Base-by-base conservation (phyloP, 2,888 invertebrate genomes). In the Cosmia trapezina region DNA sequence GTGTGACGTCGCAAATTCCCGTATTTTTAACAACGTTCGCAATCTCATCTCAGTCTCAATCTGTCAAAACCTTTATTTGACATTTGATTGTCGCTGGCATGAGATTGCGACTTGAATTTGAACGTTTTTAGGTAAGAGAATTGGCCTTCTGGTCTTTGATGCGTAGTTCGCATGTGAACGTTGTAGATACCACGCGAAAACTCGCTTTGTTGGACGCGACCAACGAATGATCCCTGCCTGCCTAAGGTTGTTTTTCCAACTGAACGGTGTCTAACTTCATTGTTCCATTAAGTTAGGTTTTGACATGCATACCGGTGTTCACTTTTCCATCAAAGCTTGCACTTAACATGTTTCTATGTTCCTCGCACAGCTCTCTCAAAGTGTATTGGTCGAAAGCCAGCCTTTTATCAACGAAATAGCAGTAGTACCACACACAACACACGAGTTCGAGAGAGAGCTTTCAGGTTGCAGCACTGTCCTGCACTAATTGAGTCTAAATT, bases 361-460 rank as follows among this genome's bases (percentile, higher is more conserved):
- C 49, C 19, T 51, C 14, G 1, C 68, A 33, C 2, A 61, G 14
- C 9, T 14, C 28, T 33, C 2, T 68, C 22, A 49, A 7, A 22
- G 33, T 65, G 5, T 33, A 73, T 49, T n/a, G 17, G 28, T 56
- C n/a, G 1, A 56, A 47, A 72, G 41, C 47, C 28, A 45, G 22
- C 22, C 11, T 73, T 59, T 43, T 14, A 51, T 37, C 14, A 51
- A 22, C 19, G 11, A 53, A n/a, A 45, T 45, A 12, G 53, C 37
- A 9, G 22, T 45, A 62, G 6, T n/a, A 41, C 53, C n/a, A n/a
- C 53, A 73, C n/a, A n/a, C 53, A 73, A 37, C 75, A 2, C 12
- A 33, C 33, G 28, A 47, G 28, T 47, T 70, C 7, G 28, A 19
- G 4, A 47, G 17, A 45, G 19, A 28, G 49, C 33, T 73, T 73